phyloP scores from a whole-genome alignment of 2,113 vertebrate genomes.

The Sander vitreus region DNA sequence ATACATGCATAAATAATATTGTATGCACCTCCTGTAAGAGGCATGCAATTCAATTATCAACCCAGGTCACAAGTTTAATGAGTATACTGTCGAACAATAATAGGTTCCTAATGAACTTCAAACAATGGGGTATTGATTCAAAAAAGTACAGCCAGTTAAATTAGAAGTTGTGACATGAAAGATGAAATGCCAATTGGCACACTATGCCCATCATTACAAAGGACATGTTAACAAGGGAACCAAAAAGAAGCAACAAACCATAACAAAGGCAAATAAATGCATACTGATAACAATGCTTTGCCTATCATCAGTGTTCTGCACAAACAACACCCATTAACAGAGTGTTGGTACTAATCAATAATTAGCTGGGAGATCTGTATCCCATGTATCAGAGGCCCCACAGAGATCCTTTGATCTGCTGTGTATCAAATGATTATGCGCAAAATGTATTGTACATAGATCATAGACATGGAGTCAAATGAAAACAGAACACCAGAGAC shows the following conservation, averaged over 20 bases:
- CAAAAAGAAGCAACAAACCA: constrained; percentile 21
- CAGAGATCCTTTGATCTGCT: constrained; percentile 71
- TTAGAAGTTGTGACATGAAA: constrained; percentile 46
- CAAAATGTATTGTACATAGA: constrained; percentile 62
- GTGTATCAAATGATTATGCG: constrained; percentile 61
- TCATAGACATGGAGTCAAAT: constrained; percentile 32
- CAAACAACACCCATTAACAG: constrained; percentile 46
- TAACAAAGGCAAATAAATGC: constrained; percentile 48
- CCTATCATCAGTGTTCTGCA: constrained; percentile 16
- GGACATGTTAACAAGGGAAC: constrained; percentile 22
- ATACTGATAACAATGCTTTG: constrained; percentile 24
- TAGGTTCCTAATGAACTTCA: constrained; percentile 58
- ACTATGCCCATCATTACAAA: constrained; percentile 25
- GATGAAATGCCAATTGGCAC: constrained; percentile 35
- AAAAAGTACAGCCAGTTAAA: constrained; percentile 43
- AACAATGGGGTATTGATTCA: constrained; percentile 64
- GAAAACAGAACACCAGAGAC: constrained; percentile 33
- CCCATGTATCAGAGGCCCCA: constrained; percentile 58
- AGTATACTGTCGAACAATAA: constrained; percentile 58
- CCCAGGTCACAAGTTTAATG: constrained; percentile 53
- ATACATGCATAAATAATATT: constrained; percentile 20
- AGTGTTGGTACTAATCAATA: constrained; percentile 74
- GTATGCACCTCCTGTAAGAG: constrained; percentile 3
- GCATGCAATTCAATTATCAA: constrained; percentile 40
- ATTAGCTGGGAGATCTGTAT: constrained; percentile 69